Evolutionary conservation across 2,797 vertebrate species (phyloP), one percentile per base, ranked within the genome.

Genomic region (Merluccius polli): DNA sequence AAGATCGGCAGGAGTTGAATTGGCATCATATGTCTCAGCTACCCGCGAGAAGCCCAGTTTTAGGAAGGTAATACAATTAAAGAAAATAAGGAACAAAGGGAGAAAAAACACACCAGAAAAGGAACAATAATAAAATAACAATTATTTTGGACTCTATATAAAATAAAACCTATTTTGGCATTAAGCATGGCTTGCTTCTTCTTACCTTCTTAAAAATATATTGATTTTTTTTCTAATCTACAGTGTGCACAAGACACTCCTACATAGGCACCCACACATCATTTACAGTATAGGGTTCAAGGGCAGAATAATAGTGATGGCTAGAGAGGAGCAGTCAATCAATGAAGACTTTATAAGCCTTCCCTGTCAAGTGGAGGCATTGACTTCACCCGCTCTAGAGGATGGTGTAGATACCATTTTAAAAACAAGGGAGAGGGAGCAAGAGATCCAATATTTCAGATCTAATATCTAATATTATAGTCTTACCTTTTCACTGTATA

Each of bases 201-300:
- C 85, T 85, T 88, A 92, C 87, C 88, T 88, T 91, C 88, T 91
- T 84, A 90, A 32, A 88, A 89, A 91, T 84, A 83, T 86, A 92
- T 87, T 89, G 87, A 93, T 92, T 83, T 87, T 77, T n/a, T 80
- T 78, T 82, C 85, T 89, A 88, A 89, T 91, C 85, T 89, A 76
- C 79, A 87, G 74, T 79, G 73, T 31, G 72, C 73, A 27, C 27
- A 30, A 29, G 48, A 16, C 75, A 18, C 16, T 81, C 81, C 80
- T 81, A n/a, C 69, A 41, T 9, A 12, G 31, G 44, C 68, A 59
- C 31, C 80, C 74, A 79, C 71, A 72, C 76, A 73, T 74, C 75
- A 85, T 85, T 79, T 87, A 84, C 81, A 82, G 83, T 79, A 76
- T 81, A 79, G 83, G 76, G 83, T 89, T 91, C 89, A 89, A 91